Evolutionary conservation across 1,140 invertebrate species (phyloP).

Genomic region (Meloidogyne floridensis): DNA sequence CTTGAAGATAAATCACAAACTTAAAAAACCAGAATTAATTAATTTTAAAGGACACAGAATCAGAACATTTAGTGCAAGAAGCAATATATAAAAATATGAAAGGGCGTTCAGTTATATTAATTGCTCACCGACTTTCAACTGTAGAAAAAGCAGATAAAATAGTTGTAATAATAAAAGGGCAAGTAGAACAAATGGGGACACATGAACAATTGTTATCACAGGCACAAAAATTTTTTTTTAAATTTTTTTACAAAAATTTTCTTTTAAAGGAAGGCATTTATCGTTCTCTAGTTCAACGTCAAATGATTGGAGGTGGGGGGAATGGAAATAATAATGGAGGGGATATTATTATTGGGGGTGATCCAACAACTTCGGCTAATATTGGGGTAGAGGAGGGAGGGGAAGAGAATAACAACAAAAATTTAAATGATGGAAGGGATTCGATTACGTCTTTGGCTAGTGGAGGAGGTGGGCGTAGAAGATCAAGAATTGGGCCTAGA

Average conservation of each 20-base stretch:
- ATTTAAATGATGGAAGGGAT: not conserved
- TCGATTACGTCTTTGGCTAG: not conserved
- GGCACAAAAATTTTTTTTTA: not conserved
- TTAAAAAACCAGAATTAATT: not conserved
- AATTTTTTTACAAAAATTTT: conserved; percentile 10
- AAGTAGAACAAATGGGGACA: conserved; percentile 43
- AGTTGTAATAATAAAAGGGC: conserved; percentile 25
- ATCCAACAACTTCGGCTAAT: not conserved
- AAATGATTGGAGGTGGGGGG: conserved; percentile 43
- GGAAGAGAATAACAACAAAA: not conserved
- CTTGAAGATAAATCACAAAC: not conserved
- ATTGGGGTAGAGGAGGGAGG: not conserved
- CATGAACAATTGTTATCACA: conserved; percentile 43
- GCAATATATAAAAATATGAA: conserved; percentile 66
- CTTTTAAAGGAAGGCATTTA: conserved; percentile 47
- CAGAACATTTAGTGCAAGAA: conserved; percentile 55
- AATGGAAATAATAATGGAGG: not conserved
- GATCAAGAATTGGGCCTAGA: conserved; percentile 4
- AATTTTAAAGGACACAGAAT: conserved; percentile 31
- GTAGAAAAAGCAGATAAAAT: conserved; percentile 58
- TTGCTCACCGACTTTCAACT: conserved; percentile 70
- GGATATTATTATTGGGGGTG: not conserved
- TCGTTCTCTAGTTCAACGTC: conserved; percentile 46
- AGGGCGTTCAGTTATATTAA: conserved; percentile 69
- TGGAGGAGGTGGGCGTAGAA: not conserved